Conservation (phyloP, 30 jellyfish, hydroid and myxozoan genomes). For the Morbakka virulenta region DNA sequence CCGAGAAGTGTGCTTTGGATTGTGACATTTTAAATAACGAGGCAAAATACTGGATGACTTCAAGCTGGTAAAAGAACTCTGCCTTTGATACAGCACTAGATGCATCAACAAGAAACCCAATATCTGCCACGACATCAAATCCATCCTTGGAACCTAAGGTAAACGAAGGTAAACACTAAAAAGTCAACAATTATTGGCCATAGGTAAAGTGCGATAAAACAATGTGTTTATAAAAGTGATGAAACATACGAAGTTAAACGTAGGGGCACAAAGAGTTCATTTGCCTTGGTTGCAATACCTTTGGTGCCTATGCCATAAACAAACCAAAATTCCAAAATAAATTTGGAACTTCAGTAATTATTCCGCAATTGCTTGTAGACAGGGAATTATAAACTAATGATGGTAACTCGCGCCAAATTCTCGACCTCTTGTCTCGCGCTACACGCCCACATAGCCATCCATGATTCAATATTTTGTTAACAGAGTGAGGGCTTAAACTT, state of each 20-base stretch:
- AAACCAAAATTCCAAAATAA: no score
- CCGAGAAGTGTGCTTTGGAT: constrained; percentile 49
- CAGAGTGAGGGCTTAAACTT: no score
- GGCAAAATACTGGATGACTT: constrained; percentile 32
- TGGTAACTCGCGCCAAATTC: no score
- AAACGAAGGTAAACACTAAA: background rate
- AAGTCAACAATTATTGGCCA: background rate
- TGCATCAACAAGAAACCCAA: constrained; percentile 77
- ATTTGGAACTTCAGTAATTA: no score
- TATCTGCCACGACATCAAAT: constrained; percentile 57
- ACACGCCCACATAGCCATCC: no score
- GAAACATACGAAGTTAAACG: background rate
- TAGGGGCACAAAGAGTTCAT: no score
- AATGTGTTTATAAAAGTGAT: background rate
- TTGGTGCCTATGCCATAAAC: no score
- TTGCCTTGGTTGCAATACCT: no score
- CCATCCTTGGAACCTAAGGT: constrained; percentile 43
- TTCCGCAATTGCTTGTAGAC: no score
- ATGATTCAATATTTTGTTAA: no score
- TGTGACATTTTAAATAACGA: constrained; percentile 20
- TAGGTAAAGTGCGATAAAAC: background rate
- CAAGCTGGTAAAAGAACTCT: constrained; percentile 44
- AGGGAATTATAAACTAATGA: no score
- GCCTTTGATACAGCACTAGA: constrained; percentile 36
- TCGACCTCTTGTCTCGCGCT: no score